Evolutionary conservation across 2,113 vertebrate genomes (phyloP).

Genomic region (Aegithalos caudatus): DNA sequence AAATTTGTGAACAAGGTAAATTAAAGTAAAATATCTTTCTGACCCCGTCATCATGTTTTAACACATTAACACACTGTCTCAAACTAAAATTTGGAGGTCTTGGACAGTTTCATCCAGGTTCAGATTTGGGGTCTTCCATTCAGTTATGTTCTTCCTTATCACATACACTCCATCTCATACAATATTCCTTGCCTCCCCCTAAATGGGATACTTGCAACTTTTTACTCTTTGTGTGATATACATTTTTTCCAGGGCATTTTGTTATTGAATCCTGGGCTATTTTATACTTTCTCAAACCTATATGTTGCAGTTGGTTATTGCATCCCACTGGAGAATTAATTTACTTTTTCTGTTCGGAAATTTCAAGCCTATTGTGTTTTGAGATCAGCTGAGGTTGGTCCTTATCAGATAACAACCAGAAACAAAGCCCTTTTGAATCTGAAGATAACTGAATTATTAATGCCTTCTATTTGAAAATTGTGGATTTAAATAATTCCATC

Average conservation of each 20-base stretch:
- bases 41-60: neutral
- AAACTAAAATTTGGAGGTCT: neutral
- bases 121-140: neutral
- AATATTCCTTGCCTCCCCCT: neutral
- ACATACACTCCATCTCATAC: neutral
- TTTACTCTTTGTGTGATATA: neutral
- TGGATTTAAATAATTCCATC: neutral
- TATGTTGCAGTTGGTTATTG: neutral
- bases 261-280: neutral
- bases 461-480: neutral
- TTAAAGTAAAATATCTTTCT: neutral
- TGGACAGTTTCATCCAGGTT: neutral
- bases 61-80: neutral
- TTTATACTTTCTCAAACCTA: neutral
- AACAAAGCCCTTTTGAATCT: neutral
- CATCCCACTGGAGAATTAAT: neutral
- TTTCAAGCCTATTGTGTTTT: neutral
- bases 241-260: neutral
- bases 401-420: neutral
- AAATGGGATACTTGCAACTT: neutral
- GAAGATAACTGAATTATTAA: neutral
- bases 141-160: neutral
- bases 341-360: neutral
- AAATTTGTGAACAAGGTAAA: slow-evolving; percentile 95
- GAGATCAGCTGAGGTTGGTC: neutral